Percentiles rank a stretch among this genome's conserved stretches.
Evolutionary conservation across 2,113 vertebrate species (phyloP).

Genomic region (Hemiscyllium ocellatum): DNA sequence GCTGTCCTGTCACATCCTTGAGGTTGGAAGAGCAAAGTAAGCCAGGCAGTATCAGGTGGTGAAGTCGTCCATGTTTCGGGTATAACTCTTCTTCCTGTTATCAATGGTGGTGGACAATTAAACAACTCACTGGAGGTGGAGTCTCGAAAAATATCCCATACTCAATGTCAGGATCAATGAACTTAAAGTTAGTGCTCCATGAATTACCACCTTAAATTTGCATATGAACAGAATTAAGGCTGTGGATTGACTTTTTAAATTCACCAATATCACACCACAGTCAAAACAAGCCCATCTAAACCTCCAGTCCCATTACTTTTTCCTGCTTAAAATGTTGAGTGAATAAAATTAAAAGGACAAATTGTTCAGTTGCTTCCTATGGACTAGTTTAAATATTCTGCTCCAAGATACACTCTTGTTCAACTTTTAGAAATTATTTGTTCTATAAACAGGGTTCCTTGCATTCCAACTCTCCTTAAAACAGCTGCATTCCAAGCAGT

Average conservation of each 20-base stretch:
- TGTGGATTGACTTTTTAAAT: neutral
- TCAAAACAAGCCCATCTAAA: neutral
- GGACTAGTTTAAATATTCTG: neutral
- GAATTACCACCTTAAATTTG: neutral
- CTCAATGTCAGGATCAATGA: neutral
- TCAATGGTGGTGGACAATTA: no score
- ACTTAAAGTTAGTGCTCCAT: neutral
- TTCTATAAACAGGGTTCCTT: neutral
- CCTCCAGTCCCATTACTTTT: neutral
- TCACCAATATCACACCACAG: neutral
- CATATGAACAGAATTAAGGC: neutral
- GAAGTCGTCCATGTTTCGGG: no score
- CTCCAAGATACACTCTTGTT: neutral
- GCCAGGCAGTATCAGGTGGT: no score
- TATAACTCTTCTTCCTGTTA: no score
- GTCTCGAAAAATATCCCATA: no score
- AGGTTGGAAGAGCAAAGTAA: no score
- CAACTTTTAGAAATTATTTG: neutral
- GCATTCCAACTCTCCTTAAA: neutral
- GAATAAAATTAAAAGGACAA: neutral
- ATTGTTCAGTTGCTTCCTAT: neutral
- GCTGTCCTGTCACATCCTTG: no score
- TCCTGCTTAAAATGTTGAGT: neutral
- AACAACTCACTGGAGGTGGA: no score
- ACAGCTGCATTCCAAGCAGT: neutral